These are phyloP conservation scores for Pollenia griseotomentosa DNA, from an alignment of 2,888 invertebrate genomes.

Conservation along the genomic window DNA sequence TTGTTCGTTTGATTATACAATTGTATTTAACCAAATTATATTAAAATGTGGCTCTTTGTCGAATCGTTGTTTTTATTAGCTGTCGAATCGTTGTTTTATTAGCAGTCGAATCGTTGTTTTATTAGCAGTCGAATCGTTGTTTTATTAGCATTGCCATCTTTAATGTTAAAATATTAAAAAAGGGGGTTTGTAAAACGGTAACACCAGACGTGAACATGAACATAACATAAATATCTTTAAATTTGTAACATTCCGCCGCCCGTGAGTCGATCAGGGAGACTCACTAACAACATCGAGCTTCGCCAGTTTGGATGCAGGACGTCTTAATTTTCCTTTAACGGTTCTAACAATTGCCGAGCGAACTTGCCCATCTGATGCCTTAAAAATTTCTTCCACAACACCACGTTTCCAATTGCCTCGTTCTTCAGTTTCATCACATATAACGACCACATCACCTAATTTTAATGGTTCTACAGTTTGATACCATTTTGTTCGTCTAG, in stretches of 20 bases:
- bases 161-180: too few species aligned
- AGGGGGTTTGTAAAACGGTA: too few species aligned
- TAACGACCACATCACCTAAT: constrained; percentile 54
- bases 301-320: constrained; percentile 74
- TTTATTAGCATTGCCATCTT: too few species aligned
- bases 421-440: constrained; percentile 69
- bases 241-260: constrained; percentile 33
- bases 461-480: constrained; percentile 21
- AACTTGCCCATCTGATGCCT: constrained; percentile 75
- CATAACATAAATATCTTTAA: neutral
- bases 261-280: constrained; percentile 50
- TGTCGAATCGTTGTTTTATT: too few species aligned
- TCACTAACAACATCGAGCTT: constrained; percentile 70
- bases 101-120: too few species aligned
- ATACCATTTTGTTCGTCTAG: constrained; percentile 45
- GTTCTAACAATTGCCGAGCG: constrained; percentile 75
- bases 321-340: constrained; percentile 64
- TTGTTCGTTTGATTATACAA: too few species aligned
- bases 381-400: constrained; percentile 53
- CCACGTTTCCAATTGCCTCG: constrained; percentile 75
- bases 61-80: too few species aligned
- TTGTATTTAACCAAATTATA: too few species aligned
- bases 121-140: too few species aligned
- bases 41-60: too few species aligned
- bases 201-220: too few species aligned